A percentile compares a stretch with the other conserved stretches of the same genome.
phyloP scores from a whole-genome alignment of 2,113 vertebrate species.

The Xiphias gladius region DNA sequence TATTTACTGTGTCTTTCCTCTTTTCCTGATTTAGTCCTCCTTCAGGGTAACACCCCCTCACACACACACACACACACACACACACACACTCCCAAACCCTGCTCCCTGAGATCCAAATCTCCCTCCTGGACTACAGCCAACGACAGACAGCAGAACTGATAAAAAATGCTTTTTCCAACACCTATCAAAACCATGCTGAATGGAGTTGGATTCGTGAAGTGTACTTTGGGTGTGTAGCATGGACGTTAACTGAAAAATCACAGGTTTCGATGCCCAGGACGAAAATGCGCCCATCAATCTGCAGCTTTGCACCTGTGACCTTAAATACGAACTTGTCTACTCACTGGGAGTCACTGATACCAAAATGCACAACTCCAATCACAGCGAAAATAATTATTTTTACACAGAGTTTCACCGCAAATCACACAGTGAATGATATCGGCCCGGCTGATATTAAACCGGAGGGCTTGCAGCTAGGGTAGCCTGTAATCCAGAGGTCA shows the following conservation, averaged over 20 bases:
- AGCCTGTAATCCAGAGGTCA: background rate
- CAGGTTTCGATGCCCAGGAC: background rate
- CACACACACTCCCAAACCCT: background rate
- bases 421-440: background rate
- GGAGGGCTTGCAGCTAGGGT: background rate
- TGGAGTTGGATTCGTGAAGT: background rate
- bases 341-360: no score
- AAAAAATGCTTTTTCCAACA: background rate
- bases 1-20: constrained; percentile 64
- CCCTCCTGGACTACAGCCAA: background rate
- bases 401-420: background rate
- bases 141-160: background rate
- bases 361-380: no score
- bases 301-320: background rate
- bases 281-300: background rate
- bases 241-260: background rate
- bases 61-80: constrained; percentile 1
- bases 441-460: background rate
- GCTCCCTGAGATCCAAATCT: background rate
- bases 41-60: constrained; percentile 22
- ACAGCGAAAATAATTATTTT: background rate
- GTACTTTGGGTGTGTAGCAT: background rate
- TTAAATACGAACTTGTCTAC: background rate
- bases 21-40: constrained; percentile 33
- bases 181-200: background rate